Evolutionary conservation across 2,888 invertebrate genomes (phyloP), one percentile per base, ranked within the genome.

Genomic region (Yponomeuta sedellus): DNA sequence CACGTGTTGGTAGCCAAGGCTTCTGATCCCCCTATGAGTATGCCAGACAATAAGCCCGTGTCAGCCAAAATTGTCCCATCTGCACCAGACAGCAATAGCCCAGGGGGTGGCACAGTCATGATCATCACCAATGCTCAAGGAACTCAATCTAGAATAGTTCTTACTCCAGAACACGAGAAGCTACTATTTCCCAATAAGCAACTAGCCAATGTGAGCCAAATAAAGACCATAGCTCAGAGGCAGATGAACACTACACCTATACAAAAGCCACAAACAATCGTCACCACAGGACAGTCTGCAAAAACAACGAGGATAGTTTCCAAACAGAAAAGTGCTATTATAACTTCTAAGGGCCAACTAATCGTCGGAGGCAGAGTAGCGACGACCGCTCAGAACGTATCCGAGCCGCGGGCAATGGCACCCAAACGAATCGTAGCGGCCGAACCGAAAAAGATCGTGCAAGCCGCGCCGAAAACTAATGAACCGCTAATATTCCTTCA

Each of bases 121-220:
- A 93, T 94, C 58, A 92, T 94, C 64, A 94, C 94, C 0, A 92
- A 93, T 73, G 92, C 93, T 66, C 93, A 93, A 74, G 93, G 94
- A 19, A 87, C 92, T 34, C 93, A 93, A 71, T 93, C 93, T 20
- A 85, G 93, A 70, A 90, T 94, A 72, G 83, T 94, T 2, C 80
- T 94, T 62, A 93, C 93, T 10, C 93, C 93, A 0, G 92, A 93
- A 68, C 93, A 94, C 73, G 93, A 93, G 71, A 93, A 93, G 77
- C 86, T 93, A 71, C 76, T 93, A 66, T 92, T 93, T 65, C 92
- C 93, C 22, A 92, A 92, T 72, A 91, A 89, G 71, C 88, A 88
- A 44, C 87, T 85, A 70, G 78, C 82, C 16, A 85, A 83, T 68
- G 70, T 83, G 64, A 78, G 88, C 25, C 89, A 88, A 70, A 70